These are phyloP conservation scores for Sclerurus mexicanus DNA, from an alignment of 2,113 vertebrate genomes.

Conservation along the genomic window DNA sequence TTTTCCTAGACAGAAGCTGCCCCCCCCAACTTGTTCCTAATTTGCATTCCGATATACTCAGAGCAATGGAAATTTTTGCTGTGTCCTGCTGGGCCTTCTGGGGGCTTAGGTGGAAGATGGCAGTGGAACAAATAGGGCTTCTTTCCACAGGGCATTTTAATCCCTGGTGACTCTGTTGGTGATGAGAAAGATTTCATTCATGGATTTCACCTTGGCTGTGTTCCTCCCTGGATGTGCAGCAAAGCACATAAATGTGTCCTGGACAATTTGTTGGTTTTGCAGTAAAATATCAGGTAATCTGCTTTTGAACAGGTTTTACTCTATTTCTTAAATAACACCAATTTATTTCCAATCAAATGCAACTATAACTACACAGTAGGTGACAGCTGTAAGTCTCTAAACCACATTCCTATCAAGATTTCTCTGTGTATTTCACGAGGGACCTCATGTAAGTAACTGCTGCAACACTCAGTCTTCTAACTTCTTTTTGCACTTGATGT, in stretches of 20 bases:
- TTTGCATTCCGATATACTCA: not conserved
- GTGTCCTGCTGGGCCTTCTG: not conserved
- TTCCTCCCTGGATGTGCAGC: not conserved
- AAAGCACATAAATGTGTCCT: not conserved
- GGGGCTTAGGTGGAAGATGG: not conserved
- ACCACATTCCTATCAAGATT: not conserved
- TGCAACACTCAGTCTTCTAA: not conserved
- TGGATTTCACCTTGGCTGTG: not conserved
- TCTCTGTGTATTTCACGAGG: not conserved
- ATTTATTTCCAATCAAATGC: not conserved
- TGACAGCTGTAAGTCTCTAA: not conserved
- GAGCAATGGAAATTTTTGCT: not conserved
- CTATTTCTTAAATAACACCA: not conserved
- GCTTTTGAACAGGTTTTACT: not conserved
- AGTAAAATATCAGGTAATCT: not conserved
- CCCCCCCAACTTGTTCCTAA: not conserved
- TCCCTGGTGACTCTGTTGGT: not conserved
- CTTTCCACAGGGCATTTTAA: not conserved
- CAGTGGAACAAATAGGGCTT: not conserved
- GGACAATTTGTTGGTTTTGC: not conserved
- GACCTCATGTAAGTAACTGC: not conserved
- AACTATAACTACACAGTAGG: not conserved
- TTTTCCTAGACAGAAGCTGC: not conserved
- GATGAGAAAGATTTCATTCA: not conserved
- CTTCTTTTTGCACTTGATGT: not conserved